phyloP scores from a whole-genome alignment of 1,140 invertebrate species.

The Cotesia typhae region DNA sequence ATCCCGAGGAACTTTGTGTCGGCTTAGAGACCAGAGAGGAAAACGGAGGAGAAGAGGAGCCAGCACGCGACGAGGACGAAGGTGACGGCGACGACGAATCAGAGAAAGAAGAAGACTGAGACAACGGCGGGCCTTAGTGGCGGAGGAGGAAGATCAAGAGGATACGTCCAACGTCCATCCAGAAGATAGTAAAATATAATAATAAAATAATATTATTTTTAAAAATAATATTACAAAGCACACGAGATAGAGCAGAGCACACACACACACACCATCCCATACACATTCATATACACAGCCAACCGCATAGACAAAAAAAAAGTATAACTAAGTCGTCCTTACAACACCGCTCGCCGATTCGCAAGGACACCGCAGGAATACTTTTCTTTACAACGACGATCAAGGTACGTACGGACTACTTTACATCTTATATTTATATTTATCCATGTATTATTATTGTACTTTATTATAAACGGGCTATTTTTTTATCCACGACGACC shows the following conservation, averaged over 20 bases:
- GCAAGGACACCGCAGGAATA: constrained; percentile 41
- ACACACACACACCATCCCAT: not conserved
- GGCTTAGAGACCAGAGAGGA: constrained; percentile 29
- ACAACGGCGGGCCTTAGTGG: not conserved
- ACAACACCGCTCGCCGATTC: constrained; percentile 16
- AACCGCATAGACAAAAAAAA: constrained; percentile 9
- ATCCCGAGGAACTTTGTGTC: constrained; percentile 30
- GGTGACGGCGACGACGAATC: constrained; percentile 4
- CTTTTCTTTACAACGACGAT: constrained; percentile 38
- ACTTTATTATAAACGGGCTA: constrained; percentile 5
- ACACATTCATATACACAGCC: not conserved
- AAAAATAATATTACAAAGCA: too few relatives aligned
- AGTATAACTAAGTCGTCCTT: constrained; percentile 35
- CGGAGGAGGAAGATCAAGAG: constrained; percentile 8
- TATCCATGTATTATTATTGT: constrained; percentile 9
- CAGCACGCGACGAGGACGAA: not conserved
- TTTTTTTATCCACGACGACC: not conserved
- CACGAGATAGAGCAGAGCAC: too few relatives aligned
- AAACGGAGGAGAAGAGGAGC: not conserved
- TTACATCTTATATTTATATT: constrained; percentile 13
- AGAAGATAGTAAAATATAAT: too few relatives aligned
- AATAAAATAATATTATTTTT: too few relatives aligned
- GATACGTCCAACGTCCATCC: not conserved
- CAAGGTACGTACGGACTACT: constrained; percentile 36
- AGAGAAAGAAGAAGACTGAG: constrained; percentile 1